Percentiles rank a stretch among this genome's conserved stretches.
phyloP scores from a whole-genome alignment of 2,113 vertebrate species.

The Rhipidura dahli region DNA sequence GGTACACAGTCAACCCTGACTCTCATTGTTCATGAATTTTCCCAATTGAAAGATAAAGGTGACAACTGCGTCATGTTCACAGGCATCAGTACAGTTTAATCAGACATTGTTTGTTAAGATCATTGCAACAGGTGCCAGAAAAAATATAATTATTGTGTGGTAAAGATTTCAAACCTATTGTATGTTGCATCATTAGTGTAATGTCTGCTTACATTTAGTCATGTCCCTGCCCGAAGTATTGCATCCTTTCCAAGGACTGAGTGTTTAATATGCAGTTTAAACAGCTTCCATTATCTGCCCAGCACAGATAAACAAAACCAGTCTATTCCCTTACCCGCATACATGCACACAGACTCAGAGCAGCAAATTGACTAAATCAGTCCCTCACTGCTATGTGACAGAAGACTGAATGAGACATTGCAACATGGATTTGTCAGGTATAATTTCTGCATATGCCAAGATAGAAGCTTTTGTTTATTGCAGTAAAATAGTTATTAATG shows the following conservation, averaged over 20 bases:
- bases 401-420: not conserved
- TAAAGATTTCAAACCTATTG: not conserved
- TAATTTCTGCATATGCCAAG: not conserved
- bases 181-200: not conserved
- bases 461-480: not conserved
- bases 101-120: not conserved
- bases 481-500: constrained; percentile 22
- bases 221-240: not conserved
- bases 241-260: not conserved
- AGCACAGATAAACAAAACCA: not conserved
- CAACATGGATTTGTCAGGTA: not conserved
- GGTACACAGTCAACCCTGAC: not conserved
- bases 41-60: not conserved
- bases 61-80: not conserved
- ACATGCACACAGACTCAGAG: not conserved
- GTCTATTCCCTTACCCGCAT: not conserved
- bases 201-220: not conserved
- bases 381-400: not conserved
- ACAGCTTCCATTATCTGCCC: not conserved
- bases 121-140: constrained; percentile 11
- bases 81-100: not conserved
- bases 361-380: not conserved
- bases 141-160: not conserved
- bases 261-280: not conserved
- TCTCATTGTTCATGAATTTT: not conserved